Base-by-base conservation (phyloP, 2,113 vertebrate genomes). In the Coreoperca whiteheadi region DNA sequence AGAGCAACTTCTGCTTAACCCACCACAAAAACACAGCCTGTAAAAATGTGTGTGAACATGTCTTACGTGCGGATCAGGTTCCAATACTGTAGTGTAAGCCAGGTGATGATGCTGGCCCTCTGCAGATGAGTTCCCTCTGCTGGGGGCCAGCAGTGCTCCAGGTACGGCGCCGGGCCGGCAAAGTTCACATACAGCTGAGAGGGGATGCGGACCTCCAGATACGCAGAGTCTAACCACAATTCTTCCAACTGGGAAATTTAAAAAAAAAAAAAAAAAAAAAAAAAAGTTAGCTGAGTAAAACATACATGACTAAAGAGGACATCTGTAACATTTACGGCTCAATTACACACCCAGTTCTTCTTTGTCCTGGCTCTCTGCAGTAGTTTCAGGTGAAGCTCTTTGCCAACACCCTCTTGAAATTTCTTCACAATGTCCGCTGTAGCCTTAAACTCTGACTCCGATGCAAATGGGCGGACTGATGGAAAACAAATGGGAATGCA, bases 181-280 rank as follows among this genome's bases (percentile, higher is more conserved):
- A 99, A 97, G 85, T 99, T 99, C 77, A 97, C 96, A 63, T 96
- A 92, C 66, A 99, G 94, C 93, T 99, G 98, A 5, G 98, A 97
- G 10, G 98, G 94, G n/a, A 94, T 89, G 15, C 98, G 98, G 25
- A 95, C 80, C 78, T 99, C 97, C 88, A 99, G 95, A 85, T 99
- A 99, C 0, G 96, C 97, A 20, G 89, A 74, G 46, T 97, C 96
- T 83, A 98, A 94, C 98, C 98, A 99, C 98, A 98, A 99, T 9
- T 99, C 97, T 85, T 99, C 98, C 92, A 99, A 94, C 98, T 99
- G 53, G 67, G 23, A 28, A 8, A 46, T 2, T 34, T 34, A 34
- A 34, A 34, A 4, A 34, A 34, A 84, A 8, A 39, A 39, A 39
- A 6, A 81, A 66, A 65, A 1, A 32, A 16, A 21, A 39, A 41